Percentiles rank a stretch among this genome's conserved stretches.
These are phyloP conservation scores for Borostomias antarcticus DNA, from an alignment of 2,797 vertebrate genomes.

Conservation along the genomic window DNA sequence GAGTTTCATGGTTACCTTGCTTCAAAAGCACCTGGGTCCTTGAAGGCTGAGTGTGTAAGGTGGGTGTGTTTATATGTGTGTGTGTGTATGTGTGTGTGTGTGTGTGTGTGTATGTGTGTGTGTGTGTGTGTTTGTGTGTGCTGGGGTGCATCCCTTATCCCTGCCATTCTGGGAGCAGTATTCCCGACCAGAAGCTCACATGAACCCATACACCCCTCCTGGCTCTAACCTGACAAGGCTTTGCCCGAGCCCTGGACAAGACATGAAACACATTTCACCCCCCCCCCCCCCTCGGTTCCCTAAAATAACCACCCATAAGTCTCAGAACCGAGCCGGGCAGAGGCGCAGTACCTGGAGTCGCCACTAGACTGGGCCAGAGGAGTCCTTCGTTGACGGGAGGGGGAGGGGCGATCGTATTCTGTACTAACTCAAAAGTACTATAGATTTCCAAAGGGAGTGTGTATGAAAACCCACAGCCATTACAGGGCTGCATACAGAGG, in stretches of 20 bases:
- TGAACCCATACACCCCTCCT: slow-evolving; percentile 32
- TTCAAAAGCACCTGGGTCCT: not conserved
- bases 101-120: slow-evolving; percentile 3
- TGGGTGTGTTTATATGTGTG: slow-evolving; percentile 8
- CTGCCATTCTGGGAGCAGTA: slow-evolving; percentile 37
- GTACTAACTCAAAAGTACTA: slow-evolving; percentile 9
- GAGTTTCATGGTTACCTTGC: not conserved
- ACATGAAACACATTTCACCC: slow-evolving; percentile 37
- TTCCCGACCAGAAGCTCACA: slow-evolving; percentile 31
- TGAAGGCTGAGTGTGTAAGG: slow-evolving; percentile 1
- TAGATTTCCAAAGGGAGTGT: not conserved
- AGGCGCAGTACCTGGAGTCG: slow-evolving; percentile 16
- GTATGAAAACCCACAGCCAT: not conserved
- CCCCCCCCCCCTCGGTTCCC: slow-evolving; percentile 29
- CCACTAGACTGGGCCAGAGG: slow-evolving; percentile 40
- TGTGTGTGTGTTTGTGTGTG: slow-evolving; percentile 17
- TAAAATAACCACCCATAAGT: slow-evolving; percentile 62
- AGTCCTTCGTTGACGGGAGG: not conserved
- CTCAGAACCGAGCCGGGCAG: slow-evolving; percentile 34
- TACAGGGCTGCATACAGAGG: not conserved
- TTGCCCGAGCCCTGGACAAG: slow-evolving; percentile 28
- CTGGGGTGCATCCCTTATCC: slow-evolving; percentile 28
- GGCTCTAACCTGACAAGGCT: slow-evolving; percentile 58
- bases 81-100: slow-evolving; percentile 10
- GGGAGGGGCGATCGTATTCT: not conserved